A percentile compares a stretch with the other conserved stretches of the same genome.
phyloP scores from a whole-genome alignment of 2,888 invertebrate species.

The Heliothis peltigera region DNA sequence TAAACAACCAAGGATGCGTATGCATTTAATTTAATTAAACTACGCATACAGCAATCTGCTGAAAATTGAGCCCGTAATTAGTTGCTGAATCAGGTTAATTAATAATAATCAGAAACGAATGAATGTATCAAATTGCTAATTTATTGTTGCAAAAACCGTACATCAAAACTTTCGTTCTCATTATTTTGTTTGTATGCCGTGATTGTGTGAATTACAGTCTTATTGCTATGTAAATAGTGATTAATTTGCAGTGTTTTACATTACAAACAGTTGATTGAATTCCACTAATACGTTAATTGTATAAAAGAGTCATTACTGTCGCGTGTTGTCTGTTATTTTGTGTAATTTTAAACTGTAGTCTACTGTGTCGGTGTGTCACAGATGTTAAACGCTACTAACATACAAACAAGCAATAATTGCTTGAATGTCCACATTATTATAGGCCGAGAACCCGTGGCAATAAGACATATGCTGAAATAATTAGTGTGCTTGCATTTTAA shows the following conservation, averaged over 20 bases:
- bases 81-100: constrained; percentile 47
- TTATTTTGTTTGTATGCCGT: constrained; percentile 50
- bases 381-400: constrained; percentile 9
- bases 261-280: constrained; percentile 63
- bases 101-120: constrained; percentile 65
- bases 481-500: no score
- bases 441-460: no score
- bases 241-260: constrained; percentile 33
- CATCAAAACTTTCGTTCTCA: constrained; percentile 79
- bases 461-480: no score
- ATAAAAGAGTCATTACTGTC: constrained; percentile 68
- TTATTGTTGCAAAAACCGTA: constrained; percentile 69
- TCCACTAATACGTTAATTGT: constrained; percentile 72
- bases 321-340: constrained; percentile 56
- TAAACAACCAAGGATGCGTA: not conserved
- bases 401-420: not conserved
- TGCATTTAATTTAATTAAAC: constrained; percentile 17
- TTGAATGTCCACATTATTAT: not conserved
- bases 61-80: constrained; percentile 33
- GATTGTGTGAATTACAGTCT: constrained; percentile 17
- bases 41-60: constrained; percentile 4
- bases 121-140: constrained; percentile 74
- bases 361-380: constrained; percentile 20
- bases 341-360: constrained; percentile 29
- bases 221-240: constrained; percentile 31